Conservation (phyloP, 2,797 vertebrate genomes). For the Onychomys torridus region DNA sequence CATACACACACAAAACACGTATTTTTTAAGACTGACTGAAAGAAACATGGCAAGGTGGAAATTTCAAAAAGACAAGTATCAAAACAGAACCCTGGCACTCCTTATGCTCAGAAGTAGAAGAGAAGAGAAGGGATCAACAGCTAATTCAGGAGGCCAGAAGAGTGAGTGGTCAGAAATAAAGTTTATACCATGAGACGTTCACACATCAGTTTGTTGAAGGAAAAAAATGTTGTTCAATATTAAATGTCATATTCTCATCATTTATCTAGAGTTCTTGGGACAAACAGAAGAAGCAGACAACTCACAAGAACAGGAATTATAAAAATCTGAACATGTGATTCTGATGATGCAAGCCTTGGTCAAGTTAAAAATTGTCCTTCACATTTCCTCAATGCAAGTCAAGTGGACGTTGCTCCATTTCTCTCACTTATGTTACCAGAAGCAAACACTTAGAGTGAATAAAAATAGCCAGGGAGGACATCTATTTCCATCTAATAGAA, state of each 20-base stretch:
- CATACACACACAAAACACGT: background rate
- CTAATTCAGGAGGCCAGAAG: background rate
- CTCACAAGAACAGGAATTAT: background rate
- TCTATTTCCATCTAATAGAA: background rate
- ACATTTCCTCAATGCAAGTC: background rate
- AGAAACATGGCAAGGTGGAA: background rate
- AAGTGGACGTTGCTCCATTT: background rate
- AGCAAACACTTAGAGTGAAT: background rate
- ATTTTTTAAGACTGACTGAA: background rate
- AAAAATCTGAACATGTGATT: background rate
- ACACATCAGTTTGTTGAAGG: background rate
- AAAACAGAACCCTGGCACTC: background rate
- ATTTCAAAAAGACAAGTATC: background rate
- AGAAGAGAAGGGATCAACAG: background rate
- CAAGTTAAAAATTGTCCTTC: conserved; percentile 16
- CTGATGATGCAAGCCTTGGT: background rate
- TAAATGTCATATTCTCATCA: background rate
- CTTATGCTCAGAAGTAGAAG: background rate
- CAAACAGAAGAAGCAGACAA: background rate
- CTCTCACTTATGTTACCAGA: background rate
- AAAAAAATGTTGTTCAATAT: background rate
- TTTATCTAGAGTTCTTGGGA: background rate
- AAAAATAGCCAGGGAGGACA: background rate
- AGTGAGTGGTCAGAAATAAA: background rate
- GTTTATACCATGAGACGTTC: background rate